A percentile compares a stretch with the other conserved stretches of the same genome.
phyloP scores from a whole-genome alignment of 2,113 vertebrate genomes.

The Elephas maximus region DNA sequence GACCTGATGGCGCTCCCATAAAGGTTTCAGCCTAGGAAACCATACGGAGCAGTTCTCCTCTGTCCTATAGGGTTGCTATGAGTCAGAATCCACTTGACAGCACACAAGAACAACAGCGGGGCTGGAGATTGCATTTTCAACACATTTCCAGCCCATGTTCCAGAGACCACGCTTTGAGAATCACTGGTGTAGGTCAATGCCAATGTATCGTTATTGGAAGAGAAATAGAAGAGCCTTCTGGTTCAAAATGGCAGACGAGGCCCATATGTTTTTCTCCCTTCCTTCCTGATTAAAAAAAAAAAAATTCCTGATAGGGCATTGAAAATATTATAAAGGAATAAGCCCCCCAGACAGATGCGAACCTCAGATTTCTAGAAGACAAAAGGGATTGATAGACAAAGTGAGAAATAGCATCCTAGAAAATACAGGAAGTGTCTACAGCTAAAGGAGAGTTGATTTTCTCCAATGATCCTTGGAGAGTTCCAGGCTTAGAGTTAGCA shows the following conservation, averaged over 20 bases:
- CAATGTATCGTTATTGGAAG: conserved; percentile 1
- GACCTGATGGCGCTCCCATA: background rate
- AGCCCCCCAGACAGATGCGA: background rate
- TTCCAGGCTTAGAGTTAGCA: conserved; percentile 23
- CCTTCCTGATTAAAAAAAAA: background rate
- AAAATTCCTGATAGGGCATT: background rate
- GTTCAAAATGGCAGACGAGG: background rate
- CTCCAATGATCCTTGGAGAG: background rate
- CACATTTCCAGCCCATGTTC: background rate
- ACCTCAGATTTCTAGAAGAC: conserved; percentile 42
- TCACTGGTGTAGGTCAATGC: background rate
- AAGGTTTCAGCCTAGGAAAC: background rate
- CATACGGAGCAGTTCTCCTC: background rate
- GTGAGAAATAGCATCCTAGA: background rate
- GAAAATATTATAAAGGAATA: background rate
- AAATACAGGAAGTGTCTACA: background rate
- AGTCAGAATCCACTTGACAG: background rate
- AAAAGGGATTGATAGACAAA: conserved; percentile 5
- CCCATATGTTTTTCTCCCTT: background rate
- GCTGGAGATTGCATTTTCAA: background rate
- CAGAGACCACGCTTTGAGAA: background rate
- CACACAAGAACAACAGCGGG: background rate
- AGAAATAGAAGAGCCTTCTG: background rate
- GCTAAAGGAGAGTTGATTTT: background rate
- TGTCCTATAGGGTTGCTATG: background rate